Conservation (phyloP, 2,888 invertebrate genomes). For the Ophion obscuratus region DNA sequence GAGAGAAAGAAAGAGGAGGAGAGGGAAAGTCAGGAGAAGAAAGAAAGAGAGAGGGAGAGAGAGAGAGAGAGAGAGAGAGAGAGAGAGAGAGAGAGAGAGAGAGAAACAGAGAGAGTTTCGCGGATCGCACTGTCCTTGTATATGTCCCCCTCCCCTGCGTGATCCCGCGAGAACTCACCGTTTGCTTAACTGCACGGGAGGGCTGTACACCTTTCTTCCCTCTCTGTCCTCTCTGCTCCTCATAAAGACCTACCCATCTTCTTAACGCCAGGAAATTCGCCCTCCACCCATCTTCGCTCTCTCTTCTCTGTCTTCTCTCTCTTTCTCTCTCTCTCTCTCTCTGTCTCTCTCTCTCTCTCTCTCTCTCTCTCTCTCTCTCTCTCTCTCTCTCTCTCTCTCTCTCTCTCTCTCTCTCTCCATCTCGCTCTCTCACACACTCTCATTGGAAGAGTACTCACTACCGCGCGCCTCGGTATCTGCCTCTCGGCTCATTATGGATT, state of each 20-base stretch:
- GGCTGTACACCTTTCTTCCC: conserved; percentile 54
- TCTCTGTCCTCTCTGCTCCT: conserved; percentile 25
- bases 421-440: conserved; percentile 11
- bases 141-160: background rate
- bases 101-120: conserved; percentile 37
- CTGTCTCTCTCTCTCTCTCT: background rate
- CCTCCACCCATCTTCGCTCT: background rate
- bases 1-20: conserved; percentile 12
- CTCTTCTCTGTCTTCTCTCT: conserved; percentile 15
- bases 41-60: conserved; percentile 5
- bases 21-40: background rate
- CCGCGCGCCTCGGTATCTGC: conserved; percentile 61
- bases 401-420: conserved; percentile 26
- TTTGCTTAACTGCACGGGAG: conserved; percentile 55
- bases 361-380: conserved; percentile 13
- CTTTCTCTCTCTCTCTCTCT: background rate
- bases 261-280: conserved; percentile 32
- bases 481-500: conserved; percentile 78
- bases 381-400: conserved; percentile 12
- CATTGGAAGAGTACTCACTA: conserved; percentile 31
- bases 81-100: background rate
- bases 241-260: conserved; percentile 42
- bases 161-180: conserved; percentile 47
- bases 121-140: conserved; percentile 52
- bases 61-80: background rate